Evolutionary conservation across 2,797 vertebrate genomes (phyloP), one percentile per base, ranked within the genome.

Genomic region (Lutjanus campechanus): DNA sequence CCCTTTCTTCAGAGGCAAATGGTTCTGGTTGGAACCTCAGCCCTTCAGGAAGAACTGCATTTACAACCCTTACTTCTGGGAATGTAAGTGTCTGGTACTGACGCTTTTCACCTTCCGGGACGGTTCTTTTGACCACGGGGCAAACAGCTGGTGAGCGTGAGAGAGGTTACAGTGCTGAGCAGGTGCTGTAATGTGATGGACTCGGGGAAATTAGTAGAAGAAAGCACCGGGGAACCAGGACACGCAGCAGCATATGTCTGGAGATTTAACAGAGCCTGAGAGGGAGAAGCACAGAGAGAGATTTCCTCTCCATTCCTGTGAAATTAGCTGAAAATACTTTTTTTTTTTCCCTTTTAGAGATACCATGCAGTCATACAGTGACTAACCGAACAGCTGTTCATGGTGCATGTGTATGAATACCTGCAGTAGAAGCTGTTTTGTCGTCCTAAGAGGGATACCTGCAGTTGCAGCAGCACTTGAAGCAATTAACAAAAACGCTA

Each of bases 101-200:
- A 84, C 85, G 56, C 16, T 20, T 20, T 85, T 73, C 68, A 83
- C 65, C 80, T 85, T 83, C 67, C 20, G 61, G 69, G 68, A 75
- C 55, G 50, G 70, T 79, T 85, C 36, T 75, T 77, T 51, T 54
- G 76, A 77, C 85, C 56, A 11, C 12, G 17, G 78, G 77, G 79
- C 73, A 82, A 91, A 91, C 86, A 89, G 90, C 87, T 91, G 87
- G 81, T 58, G 58, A 82, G 79, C 16, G 20, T 66, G 82, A 81
- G 83, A 87, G 72, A 84, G 71, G 67, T 53, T 79, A 69, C 51
- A 1, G 47, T 76, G 73, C 69, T 47, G 55, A 76, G 77, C 80
- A 88, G 85, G 88, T 88, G 88, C 64, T 56, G 66, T 41, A 69
- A 71, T 66, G 77, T 56, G 69, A 76, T 77, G 84, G 69, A 62